These are phyloP conservation scores for Drosophila paucipuncta DNA, from an alignment of 2,888 invertebrate genomes.

Conservation along the genomic window DNA sequence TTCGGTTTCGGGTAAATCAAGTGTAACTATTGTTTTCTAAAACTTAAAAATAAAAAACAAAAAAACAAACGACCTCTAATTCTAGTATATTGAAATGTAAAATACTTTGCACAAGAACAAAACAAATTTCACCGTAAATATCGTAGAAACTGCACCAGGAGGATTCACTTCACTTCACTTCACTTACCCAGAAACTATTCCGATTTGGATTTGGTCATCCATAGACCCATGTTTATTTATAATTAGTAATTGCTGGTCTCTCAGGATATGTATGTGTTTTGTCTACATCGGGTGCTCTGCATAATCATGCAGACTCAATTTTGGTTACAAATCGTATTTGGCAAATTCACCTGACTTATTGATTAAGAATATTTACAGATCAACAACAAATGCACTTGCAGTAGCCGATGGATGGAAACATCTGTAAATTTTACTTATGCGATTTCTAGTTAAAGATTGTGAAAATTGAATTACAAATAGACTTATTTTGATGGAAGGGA, in stretches of 20 bases:
- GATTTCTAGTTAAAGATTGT: not conserved
- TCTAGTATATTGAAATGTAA: conserved; percentile 47
- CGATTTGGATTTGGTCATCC: conserved; percentile 3
- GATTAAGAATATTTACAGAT: not conserved
- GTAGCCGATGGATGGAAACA: not conserved
- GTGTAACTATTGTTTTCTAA: conserved; percentile 59
- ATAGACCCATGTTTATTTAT: not conserved
- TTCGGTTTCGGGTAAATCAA: conserved; percentile 86
- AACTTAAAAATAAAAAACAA: conserved; percentile 16
- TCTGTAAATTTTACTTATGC: not conserved
- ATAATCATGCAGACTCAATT: not conserved
- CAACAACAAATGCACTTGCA: not conserved
- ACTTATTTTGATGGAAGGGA: not conserved
- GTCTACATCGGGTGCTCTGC: no score
- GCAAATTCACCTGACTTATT: not conserved
- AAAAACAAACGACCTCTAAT: conserved; percentile 19
- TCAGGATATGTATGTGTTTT: not conserved
- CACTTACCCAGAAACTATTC: conserved; percentile 1
- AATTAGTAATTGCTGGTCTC: not conserved
- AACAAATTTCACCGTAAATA: conserved; percentile 52
- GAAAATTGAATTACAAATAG: not conserved
- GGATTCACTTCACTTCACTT: not conserved
- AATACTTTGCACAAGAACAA: conserved; percentile 46
- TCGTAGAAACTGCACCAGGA: conserved; percentile 58
- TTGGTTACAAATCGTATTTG: not conserved